These are phyloP conservation scores for Anagrus nilaparvatae DNA, from an alignment of 1,140 invertebrate species.

Conservation along the genomic window DNA sequence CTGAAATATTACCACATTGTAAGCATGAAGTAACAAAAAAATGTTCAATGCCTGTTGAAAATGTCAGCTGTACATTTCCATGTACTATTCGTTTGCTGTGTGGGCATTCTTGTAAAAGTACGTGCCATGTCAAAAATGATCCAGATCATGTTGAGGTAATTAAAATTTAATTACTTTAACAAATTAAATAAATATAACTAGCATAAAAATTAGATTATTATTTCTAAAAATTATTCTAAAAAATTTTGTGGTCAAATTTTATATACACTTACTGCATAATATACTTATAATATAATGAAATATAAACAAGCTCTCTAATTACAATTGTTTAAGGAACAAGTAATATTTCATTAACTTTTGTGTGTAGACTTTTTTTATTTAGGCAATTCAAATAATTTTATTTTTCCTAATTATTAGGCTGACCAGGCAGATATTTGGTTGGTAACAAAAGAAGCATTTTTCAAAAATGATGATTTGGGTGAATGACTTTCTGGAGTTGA, in stretches of 20 bases:
- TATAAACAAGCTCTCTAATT: constrained; percentile 88
- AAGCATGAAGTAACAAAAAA: too few relatives aligned
- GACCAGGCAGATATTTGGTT: constrained; percentile 82
- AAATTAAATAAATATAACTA: constrained; percentile 58
- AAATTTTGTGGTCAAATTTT: too few relatives aligned
- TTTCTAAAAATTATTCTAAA: too few relatives aligned
- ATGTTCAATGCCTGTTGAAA: too few relatives aligned
- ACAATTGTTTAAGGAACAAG: constrained; percentile 73
- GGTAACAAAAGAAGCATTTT: constrained; percentile 82
- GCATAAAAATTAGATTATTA: constrained; percentile 68
- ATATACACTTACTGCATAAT: too few relatives aligned
- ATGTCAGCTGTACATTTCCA: too few relatives aligned
- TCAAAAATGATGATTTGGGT: constrained; percentile 87
- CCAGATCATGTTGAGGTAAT: too few relatives aligned
- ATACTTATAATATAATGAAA: too few relatives aligned
- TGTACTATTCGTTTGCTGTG: too few relatives aligned
- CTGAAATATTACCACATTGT: too few relatives aligned
- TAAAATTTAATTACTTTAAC: constrained; percentile 50
- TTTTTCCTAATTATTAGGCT: constrained; percentile 33
- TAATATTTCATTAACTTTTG: constrained; percentile 7
- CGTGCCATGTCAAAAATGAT: too few relatives aligned
- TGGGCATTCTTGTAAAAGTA: too few relatives aligned
- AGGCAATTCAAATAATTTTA: constrained; percentile 1
- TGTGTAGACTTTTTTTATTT: background rate
- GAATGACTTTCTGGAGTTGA: constrained; percentile 76